A percentile compares a stretch with the other conserved stretches of the same genome.
Conservation (phyloP, 2,888 invertebrate genomes). For the Latrodectus hesperus region DNA sequence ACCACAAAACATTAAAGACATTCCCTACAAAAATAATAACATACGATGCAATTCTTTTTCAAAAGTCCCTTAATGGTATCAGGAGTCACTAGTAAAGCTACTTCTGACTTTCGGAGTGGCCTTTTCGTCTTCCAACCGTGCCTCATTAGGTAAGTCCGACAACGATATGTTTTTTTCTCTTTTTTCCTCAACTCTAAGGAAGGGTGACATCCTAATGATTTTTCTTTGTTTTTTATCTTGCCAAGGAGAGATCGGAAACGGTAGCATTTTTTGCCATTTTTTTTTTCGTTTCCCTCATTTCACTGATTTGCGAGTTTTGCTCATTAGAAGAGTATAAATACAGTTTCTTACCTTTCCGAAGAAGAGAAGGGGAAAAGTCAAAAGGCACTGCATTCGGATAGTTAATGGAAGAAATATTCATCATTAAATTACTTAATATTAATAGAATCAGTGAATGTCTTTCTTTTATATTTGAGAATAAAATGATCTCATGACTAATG, state of each 20-base stretch:
- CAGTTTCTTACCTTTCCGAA: neutral
- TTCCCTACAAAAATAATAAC: neutral
- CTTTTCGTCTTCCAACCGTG: conserved; percentile 9
- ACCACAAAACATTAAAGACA: neutral
- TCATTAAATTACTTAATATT: conserved; percentile 2
- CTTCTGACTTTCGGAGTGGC: conserved; percentile 15
- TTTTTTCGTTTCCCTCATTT: neutral
- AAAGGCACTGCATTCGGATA: neutral
- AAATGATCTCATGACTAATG: no score
- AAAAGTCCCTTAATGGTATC: conserved; percentile 16
- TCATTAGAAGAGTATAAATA: neutral
- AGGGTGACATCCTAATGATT: neutral
- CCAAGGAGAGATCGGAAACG: neutral
- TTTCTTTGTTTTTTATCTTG: neutral
- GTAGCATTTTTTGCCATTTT: neutral
- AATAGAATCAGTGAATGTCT: neutral
- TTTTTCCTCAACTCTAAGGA: neutral
- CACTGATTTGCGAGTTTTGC: neutral
- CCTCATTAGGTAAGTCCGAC: conserved; percentile 29
- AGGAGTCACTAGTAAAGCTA: conserved; percentile 15
- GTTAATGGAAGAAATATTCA: conserved; percentile 3
- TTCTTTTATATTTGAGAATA: neutral
- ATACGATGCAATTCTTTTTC: neutral
- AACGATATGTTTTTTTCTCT: neutral
- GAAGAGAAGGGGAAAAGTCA: neutral